These are phyloP conservation scores for Mythimna lalbum DNA, from an alignment of 2,888 invertebrate genomes.

Conservation along the genomic window DNA sequence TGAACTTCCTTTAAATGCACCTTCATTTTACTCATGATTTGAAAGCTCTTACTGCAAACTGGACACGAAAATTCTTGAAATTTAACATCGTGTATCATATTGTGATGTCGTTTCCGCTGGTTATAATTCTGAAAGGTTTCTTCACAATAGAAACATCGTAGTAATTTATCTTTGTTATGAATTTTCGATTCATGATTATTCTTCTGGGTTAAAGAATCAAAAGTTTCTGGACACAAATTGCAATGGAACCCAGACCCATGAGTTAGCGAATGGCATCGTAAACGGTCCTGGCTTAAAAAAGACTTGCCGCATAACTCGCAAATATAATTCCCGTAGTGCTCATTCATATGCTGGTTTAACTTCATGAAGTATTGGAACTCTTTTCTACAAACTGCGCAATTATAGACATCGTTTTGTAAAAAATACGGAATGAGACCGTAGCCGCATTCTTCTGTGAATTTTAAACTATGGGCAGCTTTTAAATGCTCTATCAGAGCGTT, in stretches of 20 bases:
- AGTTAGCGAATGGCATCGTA: conserved; percentile 77
- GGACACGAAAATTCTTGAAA: conserved; percentile 77
- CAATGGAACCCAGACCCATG: conserved; percentile 81
- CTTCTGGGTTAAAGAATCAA: conserved; percentile 77
- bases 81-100: conserved; percentile 72
- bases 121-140: conserved; percentile 80
- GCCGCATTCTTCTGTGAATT: conserved; percentile 73
- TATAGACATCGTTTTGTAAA: conserved; percentile 69
- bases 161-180: conserved; percentile 74
- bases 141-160: conserved; percentile 80
- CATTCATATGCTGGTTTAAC: conserved; percentile 86
- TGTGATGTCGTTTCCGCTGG: conserved; percentile 78
- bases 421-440: conserved; percentile 82
- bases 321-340: conserved; percentile 81
- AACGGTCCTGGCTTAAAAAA: conserved; percentile 80
- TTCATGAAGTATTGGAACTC: conserved; percentile 83
- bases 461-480: conserved; percentile 70
- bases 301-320: conserved; percentile 85
- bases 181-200: conserved; percentile 75
- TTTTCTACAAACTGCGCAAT: conserved; percentile 80
- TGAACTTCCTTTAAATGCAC: conserved; percentile 85
- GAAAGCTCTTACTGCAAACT: conserved; percentile 79
- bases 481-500: conserved; percentile 75
- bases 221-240: conserved; percentile 74
- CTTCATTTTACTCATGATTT: conserved; percentile 80